Evolutionary conservation across 2,797 vertebrate species (phyloP).

Genomic region (Dendrocincla tyrannina): DNA sequence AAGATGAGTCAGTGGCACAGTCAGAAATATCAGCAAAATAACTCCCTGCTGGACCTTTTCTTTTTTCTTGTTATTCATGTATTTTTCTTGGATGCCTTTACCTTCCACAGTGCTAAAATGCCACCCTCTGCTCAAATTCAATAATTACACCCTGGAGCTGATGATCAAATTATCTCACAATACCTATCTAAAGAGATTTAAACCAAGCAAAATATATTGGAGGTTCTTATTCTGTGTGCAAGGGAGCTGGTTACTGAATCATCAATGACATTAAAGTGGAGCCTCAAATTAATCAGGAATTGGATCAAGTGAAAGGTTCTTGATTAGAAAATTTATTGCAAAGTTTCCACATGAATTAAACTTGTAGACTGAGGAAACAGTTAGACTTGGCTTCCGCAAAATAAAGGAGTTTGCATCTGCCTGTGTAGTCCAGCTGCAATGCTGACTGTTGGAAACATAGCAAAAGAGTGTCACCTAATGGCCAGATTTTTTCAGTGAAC

Average conservation of each 20-base stretch:
- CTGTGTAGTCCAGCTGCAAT: no score
- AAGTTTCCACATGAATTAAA: neutral
- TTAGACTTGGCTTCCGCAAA: neutral
- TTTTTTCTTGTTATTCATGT: neutral
- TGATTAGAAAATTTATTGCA: neutral
- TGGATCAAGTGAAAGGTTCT: conserved; percentile 7
- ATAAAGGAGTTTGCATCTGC: neutral
- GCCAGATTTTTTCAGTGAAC: neutral
- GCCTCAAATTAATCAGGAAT: conserved; percentile 26
- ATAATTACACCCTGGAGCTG: neutral
- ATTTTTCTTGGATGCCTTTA: neutral
- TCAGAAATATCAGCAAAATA: neutral
- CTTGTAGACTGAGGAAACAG: neutral
- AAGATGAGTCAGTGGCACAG: neutral
- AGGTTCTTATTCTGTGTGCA: neutral
- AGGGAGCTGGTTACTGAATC: neutral
- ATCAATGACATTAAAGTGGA: neutral
- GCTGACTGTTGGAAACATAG: neutral
- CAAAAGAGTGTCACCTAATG: conserved; percentile 74
- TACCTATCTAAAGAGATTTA: neutral
- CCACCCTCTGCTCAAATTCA: conserved; percentile 10
- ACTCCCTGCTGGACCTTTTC: neutral
- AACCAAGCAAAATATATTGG: neutral
- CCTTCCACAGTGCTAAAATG: neutral
- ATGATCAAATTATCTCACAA: neutral